Conservation (phyloP, 2,113 vertebrate genomes). For the Protobothrops mucrosquamatus region DNA sequence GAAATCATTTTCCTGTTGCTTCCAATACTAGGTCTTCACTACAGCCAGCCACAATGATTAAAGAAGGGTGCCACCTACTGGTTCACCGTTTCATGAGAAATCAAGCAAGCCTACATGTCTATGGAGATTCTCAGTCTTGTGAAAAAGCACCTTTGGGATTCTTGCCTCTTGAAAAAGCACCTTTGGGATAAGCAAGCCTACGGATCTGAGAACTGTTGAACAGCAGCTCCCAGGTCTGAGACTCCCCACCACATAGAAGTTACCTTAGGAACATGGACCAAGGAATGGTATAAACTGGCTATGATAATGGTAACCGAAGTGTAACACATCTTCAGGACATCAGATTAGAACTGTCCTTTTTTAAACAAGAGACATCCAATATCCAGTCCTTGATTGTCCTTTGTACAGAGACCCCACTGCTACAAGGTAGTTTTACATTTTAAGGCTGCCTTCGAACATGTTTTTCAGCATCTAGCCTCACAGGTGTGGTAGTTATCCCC, state of each 20-base stretch:
- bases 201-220: background rate
- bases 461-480: background rate
- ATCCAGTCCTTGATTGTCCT: background rate
- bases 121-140: no score
- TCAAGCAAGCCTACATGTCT: background rate
- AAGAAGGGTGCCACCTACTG: constrained; percentile 3
- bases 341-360: background rate
- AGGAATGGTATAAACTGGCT: background rate
- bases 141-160: no score
- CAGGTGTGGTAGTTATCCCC: no score
- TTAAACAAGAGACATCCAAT: background rate
- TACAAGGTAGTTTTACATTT: background rate
- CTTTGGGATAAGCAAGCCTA: background rate
- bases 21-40: background rate
- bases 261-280: background rate
- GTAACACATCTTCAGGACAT: background rate
- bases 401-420: background rate
- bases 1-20: background rate
- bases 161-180: no score
- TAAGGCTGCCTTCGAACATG: no score
- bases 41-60: background rate
- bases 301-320: background rate
- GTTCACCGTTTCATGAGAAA: background rate
- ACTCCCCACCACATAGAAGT: background rate
- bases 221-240: background rate